These are phyloP conservation scores for Cordilura impudica DNA, from an alignment of 2,888 invertebrate species.

Conservation along the genomic window DNA sequence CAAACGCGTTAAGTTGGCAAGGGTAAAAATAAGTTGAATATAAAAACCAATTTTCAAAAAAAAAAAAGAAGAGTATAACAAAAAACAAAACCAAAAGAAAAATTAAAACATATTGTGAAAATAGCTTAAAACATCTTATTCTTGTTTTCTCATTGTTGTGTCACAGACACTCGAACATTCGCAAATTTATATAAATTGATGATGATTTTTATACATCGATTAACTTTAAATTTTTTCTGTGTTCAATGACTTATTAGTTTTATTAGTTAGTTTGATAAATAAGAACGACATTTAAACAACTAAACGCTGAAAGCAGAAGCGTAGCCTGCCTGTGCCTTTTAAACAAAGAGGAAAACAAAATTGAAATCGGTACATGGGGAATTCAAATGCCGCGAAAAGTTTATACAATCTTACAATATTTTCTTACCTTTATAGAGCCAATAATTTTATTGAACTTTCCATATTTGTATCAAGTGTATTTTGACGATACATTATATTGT, in stretches of 20 bases:
- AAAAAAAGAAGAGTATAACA: neutral
- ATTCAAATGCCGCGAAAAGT: no score
- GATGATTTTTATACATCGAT: slow-evolving; percentile 54
- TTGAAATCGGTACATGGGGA: no score
- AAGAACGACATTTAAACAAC: neutral
- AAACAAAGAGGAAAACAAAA: no score
- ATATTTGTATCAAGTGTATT: no score
- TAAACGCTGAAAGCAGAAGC: no score
- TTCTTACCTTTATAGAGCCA: no score
- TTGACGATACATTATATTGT: no score
- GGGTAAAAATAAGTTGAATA: slow-evolving; percentile 16
- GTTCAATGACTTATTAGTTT: slow-evolving; percentile 54
- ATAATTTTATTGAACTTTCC: no score
- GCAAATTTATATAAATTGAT: slow-evolving; percentile 50
- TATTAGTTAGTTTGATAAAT: neutral
- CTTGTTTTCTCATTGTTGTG: slow-evolving; percentile 32
- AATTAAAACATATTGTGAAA: slow-evolving; percentile 42
- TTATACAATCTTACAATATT: no score
- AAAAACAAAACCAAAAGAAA: slow-evolving; percentile 30
- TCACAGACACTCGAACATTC: slow-evolving; percentile 1
- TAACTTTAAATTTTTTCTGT: slow-evolving; percentile 41
- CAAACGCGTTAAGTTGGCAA: neutral
- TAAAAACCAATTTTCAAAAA: slow-evolving; percentile 7
- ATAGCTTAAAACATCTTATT: slow-evolving; percentile 4
- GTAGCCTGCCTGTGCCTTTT: no score